Conservation (phyloP, 1,140 invertebrate genomes). For the Mesaphorura yosii region DNA sequence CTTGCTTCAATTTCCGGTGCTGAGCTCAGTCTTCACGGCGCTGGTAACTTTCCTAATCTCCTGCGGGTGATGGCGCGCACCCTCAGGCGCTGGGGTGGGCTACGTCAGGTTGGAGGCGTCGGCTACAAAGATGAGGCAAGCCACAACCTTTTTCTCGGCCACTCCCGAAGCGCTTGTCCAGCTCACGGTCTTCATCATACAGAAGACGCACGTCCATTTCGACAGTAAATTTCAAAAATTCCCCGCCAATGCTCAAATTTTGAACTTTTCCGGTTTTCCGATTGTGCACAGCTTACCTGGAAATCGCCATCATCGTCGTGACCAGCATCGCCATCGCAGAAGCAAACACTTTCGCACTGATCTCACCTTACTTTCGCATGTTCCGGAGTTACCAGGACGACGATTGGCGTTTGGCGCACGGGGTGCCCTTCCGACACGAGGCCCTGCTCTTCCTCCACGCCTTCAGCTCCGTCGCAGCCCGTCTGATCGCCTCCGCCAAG, state of each 20-base stretch:
- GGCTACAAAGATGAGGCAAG: conserved; percentile 25
- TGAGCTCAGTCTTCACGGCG: conserved; percentile 25
- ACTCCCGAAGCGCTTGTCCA: conserved; percentile 28
- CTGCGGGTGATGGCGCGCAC: conserved; percentile 10
- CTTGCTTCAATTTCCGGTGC: conserved; percentile 26
- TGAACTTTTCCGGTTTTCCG: too few relatives aligned
- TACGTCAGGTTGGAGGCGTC: conserved; percentile 29
- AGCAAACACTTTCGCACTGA: conserved; percentile 20
- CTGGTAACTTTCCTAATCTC: conserved; percentile 17
- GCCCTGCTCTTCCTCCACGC: conserved; percentile 24
- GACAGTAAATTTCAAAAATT: too few relatives aligned
- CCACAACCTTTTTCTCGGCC: conserved; percentile 24
- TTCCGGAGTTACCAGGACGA: conserved; percentile 16
- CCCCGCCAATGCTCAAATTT: too few relatives aligned
- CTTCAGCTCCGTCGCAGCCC: conserved; percentile 20
- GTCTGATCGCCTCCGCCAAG: conserved; percentile 15
- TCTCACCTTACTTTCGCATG: conserved; percentile 23
- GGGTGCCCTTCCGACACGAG: conserved; percentile 17
- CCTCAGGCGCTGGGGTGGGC: conserved; percentile 7
- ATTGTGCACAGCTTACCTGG: conserved; percentile 24
- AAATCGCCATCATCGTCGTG: conserved; percentile 21
- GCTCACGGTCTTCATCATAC: conserved; percentile 20
- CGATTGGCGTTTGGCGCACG: conserved; percentile 22
- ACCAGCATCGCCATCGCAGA: conserved; percentile 18
- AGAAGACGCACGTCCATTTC: not conserved